Evolutionary conservation across 92 coral and sea anemone species (phyloP).

Genomic region (Paramuricea clavata): DNA sequence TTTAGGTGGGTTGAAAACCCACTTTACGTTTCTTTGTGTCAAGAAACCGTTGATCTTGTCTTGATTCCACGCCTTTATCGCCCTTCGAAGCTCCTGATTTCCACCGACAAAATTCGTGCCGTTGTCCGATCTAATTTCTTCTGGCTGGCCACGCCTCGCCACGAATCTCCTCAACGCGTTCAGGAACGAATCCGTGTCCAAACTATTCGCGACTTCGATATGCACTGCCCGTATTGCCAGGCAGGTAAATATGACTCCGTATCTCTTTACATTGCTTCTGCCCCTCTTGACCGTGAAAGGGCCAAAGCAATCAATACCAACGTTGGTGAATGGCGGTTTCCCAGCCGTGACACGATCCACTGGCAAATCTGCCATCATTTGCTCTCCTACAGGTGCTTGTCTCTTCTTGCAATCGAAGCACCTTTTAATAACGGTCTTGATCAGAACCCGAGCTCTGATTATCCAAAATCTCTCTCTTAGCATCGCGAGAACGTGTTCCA

Average conservation of each 20-base stretch:
- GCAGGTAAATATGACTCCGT: constrained; percentile 51
- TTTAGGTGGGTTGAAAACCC: background rate
- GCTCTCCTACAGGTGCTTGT: constrained; percentile 38
- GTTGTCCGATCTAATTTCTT: background rate
- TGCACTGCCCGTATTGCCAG: constrained; percentile 44
- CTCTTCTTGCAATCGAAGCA: constrained; percentile 40
- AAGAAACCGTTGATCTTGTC: background rate
- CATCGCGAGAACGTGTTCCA: background rate
- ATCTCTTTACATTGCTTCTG: constrained; percentile 40
- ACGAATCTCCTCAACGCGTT: constrained; percentile 34
- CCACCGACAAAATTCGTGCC: background rate
- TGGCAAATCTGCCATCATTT: constrained; percentile 58
- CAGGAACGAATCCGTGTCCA: constrained; percentile 41
- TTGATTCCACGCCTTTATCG: constrained; percentile 37
- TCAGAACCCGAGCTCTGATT: background rate
- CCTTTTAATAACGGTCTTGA: constrained; percentile 16
- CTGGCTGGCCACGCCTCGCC: background rate
- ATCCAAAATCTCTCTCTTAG: constrained; percentile 28
- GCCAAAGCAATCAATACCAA: constrained; percentile 41
- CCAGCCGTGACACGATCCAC: constrained; percentile 36
- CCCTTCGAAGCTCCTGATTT: constrained; percentile 18
- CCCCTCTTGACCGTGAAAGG: constrained; percentile 41
- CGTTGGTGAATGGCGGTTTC: constrained; percentile 32
- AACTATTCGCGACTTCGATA: constrained; percentile 51
- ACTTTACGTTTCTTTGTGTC: background rate